Base-by-base conservation (phyloP, 2,888 invertebrate species). In the Ptilodon capucinus region DNA sequence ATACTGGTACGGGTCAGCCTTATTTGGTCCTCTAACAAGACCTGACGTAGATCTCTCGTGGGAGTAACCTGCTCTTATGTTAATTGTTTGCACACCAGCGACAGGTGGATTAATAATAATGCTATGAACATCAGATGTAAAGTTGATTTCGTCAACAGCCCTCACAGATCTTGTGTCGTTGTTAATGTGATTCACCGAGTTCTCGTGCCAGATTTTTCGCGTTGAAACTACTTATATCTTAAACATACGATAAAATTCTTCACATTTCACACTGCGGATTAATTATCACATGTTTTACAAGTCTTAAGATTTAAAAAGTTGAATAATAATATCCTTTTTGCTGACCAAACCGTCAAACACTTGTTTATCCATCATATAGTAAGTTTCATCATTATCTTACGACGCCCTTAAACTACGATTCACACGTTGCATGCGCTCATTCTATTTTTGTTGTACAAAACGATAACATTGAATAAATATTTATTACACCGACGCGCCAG, bases 151-250 rank as follows among this genome's bases (percentile, higher is more conserved):
- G 48, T 53, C 51, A 54, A 66, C 48, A 49, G 42, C 44, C 48
- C 55, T 57, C 54, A 51, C 51, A 53, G 51, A 65, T 57, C 59
- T 45, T 49, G 54, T 47, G 57, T 56, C 60, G 64, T 66, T 65
- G 62, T 64, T 68, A 57, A 54, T 56, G 62, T 77, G 79, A 79
- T 69, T 78, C 79, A 79, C 64, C 59, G 48, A 68, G 70, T 76
- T 71, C 63, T 67, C 69, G 71, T 79, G 81, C 76, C 79, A 78
- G 74, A 68, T 71, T 74, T 72, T 76, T 76, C 76, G 77, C 76
- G 70, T 74, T 58, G 54, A 63, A 64, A 69, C 67, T 72, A 57
- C 55, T 65, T 68, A 66, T 59, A 63, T 68, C 58, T 63, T 56
- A 68, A 60, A 62, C 68, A 74, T 61, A 59, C 61, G 64, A 67